Evolutionary conservation across 2,888 invertebrate genomes (phyloP).

Genomic region (Eustalomyia histrio): DNA sequence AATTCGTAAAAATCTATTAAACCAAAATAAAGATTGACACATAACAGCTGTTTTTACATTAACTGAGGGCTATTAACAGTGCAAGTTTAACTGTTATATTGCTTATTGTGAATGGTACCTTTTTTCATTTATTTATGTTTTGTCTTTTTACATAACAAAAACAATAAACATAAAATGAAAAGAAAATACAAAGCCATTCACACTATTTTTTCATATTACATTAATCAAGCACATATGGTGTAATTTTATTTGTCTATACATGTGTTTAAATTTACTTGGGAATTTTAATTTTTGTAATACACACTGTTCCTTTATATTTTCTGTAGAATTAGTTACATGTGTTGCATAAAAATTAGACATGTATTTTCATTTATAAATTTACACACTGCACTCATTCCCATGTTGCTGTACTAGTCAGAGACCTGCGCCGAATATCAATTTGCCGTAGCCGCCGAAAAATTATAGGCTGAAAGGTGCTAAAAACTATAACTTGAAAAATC

Average conservation of each 20-base stretch:
- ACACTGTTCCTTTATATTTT: too few relatives aligned
- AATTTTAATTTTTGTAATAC: too few relatives aligned
- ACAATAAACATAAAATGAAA: constrained; percentile 14
- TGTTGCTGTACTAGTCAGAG: background rate
- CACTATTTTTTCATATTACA: background rate
- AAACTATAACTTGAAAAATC: too few relatives aligned
- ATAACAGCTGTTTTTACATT: constrained; percentile 49
- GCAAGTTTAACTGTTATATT: constrained; percentile 16
- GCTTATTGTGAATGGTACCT: constrained; percentile 35
- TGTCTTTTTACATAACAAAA: constrained; percentile 30
- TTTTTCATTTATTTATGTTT: background rate
- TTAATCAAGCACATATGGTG: background rate
- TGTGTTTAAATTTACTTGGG: too few relatives aligned
- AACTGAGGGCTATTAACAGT: background rate
- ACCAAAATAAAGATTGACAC: constrained; percentile 38
- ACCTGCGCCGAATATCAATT: too few relatives aligned
- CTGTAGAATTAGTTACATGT: too few relatives aligned
- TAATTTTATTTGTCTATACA: background rate
- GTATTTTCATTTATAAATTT: constrained; percentile 12
- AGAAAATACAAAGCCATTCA: background rate
- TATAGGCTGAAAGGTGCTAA: too few relatives aligned
- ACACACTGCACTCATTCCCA: background rate
- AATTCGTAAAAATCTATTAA: constrained; percentile 36
- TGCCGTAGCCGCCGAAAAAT: too few relatives aligned
- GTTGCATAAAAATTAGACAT: constrained; percentile 12